Percentiles rank a stretch among this genome's conserved stretches.
phyloP scores from a whole-genome alignment of 2,888 invertebrate species.

The Ornithoptera alexandrae region DNA sequence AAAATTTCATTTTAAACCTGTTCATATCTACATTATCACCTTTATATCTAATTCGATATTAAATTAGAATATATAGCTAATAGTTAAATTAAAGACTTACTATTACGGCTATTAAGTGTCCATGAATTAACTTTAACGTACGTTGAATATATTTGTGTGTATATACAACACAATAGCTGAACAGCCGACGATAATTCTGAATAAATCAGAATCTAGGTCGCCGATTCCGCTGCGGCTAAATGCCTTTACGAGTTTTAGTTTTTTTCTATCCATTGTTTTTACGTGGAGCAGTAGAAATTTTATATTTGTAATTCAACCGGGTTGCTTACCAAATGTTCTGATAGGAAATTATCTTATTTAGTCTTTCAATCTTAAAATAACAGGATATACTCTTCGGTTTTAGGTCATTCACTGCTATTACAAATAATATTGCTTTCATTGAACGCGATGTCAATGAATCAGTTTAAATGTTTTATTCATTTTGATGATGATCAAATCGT shows the following conservation, averaged over 20 bases:
- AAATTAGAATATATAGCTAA: background rate
- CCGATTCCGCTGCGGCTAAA: constrained; percentile 19
- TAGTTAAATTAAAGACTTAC: background rate
- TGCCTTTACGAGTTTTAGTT: background rate
- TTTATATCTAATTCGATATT: background rate
- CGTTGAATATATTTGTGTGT: too few relatives aligned
- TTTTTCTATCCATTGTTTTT: background rate
- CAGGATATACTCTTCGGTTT: too few relatives aligned
- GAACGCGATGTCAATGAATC: background rate
- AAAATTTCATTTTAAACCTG: background rate
- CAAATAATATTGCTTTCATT: too few relatives aligned
- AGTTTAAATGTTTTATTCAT: too few relatives aligned
- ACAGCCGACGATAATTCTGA: constrained; percentile 16
- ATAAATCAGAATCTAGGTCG: constrained; percentile 19
- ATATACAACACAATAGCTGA: constrained; percentile 5
- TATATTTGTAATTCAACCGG: background rate
- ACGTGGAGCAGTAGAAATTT: background rate
- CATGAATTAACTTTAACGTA: too few relatives aligned
- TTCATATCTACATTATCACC: background rate
- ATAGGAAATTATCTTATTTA: too few relatives aligned
- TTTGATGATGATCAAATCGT: too few relatives aligned
- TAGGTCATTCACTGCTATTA: too few relatives aligned
- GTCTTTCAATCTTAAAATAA: too few relatives aligned
- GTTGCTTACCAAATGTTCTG: background rate
- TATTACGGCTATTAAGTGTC: background rate